Conservation (phyloP, 2,113 vertebrate species). For the Romanogobio albipinnatus region DNA sequence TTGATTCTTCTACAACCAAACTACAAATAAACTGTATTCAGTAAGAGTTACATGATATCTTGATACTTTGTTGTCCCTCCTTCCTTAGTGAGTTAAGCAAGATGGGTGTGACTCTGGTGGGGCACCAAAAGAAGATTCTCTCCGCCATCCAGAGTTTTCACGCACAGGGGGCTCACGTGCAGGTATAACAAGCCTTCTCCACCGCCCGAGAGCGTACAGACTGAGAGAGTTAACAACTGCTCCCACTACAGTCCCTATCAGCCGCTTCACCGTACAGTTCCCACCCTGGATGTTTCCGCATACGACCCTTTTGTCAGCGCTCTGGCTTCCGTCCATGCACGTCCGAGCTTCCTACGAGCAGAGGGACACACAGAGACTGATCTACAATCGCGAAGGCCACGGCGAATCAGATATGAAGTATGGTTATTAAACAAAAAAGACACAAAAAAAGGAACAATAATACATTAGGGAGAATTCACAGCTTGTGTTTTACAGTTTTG, state of each 20-base stretch:
- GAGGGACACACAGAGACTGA: conserved; percentile 59
- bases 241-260: conserved; percentile 31
- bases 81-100: conserved; percentile 75
- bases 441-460: background rate
- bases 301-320: conserved; percentile 15
- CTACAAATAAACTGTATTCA: background rate
- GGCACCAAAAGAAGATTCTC: conserved; percentile 83
- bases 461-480: conserved; percentile 32
- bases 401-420: conserved; percentile 33
- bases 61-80: conserved; percentile 1
- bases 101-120: conserved; percentile 77
- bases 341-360: conserved; percentile 11
- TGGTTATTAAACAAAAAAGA: background rate
- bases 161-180: conserved; percentile 78
- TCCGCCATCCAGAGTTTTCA: conserved; percentile 77
- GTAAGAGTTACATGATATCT: background rate
- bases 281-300: conserved; percentile 41
- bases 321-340: conserved; percentile 34
- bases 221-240: conserved; percentile 42
- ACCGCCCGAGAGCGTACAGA: conserved; percentile 26
- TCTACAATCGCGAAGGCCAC: conserved; percentile 39
- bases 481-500: conserved; percentile 38
- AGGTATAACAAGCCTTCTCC: conserved; percentile 74
- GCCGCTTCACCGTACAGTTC: conserved; percentile 50
- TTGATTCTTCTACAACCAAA: background rate